Evolutionary conservation across 1,140 invertebrate species (phyloP), one percentile per base, ranked within the genome.

Genomic region (Papilio machaon): DNA sequence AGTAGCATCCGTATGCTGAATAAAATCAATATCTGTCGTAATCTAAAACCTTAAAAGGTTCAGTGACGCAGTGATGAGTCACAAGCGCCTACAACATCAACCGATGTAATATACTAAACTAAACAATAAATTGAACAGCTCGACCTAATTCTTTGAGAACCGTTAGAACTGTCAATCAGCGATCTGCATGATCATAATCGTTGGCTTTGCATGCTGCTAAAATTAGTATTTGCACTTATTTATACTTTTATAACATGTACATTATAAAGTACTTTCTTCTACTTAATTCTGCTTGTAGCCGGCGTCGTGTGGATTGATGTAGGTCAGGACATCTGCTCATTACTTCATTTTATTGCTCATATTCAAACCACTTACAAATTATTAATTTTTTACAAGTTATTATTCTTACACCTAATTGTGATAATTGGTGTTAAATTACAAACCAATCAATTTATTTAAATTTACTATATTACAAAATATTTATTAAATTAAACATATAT

Each of bases 31-130:
- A 85, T 82, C 54, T 83, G 80, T 83, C 67, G 76, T 86, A 79
- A 80, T 82, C 64, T 82, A 82, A 84, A 85, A 73, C 82, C 80
- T 75, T 85, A 88, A 82, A 87, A 83, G 85, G 84, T 82, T 87
- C 84, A 83, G 84, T 89, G 89, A 91, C 89, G 88, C 85, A 89
- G 78, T 79, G 79, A 83, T 92, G 92, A 93, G 81, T 94, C 91
- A 94, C 86, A 82, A 76, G 74, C 83, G 76, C 80, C 76, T 77
- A 86, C 84, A 87, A 86, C 80, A 89, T 87, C 88, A 91, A 92
- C 88, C 85, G 86, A 88, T 85, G 82, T 84, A 87, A 82, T 87
- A 86, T 85, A 87, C 89, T 89, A 91, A 90, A 87, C 89, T 89
- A 91, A 90, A 90, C 85, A 88, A 86, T 86, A 87, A 81, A 84